phyloP scores from a whole-genome alignment of 2,888 invertebrate species.

The Sinotaia quadrata region DNA sequence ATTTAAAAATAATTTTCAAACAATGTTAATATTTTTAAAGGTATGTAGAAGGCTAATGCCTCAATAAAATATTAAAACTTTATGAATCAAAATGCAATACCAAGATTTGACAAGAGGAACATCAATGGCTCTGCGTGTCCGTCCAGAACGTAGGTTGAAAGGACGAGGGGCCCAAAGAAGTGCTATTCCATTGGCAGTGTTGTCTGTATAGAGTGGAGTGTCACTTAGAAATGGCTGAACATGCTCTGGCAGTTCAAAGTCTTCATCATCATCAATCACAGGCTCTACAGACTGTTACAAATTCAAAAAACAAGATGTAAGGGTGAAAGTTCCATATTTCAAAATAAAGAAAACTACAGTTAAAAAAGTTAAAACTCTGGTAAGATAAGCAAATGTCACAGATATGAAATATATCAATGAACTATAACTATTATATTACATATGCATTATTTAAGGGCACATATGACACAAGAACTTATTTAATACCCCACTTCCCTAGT shows the following conservation, averaged over 20 bases:
- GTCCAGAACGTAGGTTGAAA: conserved; percentile 95
- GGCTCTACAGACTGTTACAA: conserved; percentile 81
- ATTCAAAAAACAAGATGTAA: neutral
- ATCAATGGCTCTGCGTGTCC: conserved; percentile 94
- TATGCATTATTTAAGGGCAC: no score
- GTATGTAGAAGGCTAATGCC: no score
- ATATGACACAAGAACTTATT: no score
- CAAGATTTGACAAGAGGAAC: conserved; percentile 97
- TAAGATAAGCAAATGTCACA: no score
- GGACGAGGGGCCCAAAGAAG: conserved; percentile 98
- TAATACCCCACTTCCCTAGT: no score
- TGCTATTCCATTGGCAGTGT: conserved; percentile 98
- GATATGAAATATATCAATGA: no score
- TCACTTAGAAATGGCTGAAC: conserved; percentile 94
- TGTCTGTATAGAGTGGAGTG: conserved; percentile 96
- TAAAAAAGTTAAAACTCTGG: no score
- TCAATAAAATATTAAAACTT: no score
- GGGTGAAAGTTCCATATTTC: neutral
- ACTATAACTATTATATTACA: no score
- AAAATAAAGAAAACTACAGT: neutral
- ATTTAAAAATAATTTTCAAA: no score
- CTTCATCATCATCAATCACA: conserved; percentile 85
- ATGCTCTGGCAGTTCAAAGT: conserved; percentile 91
- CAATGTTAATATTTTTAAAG: no score
- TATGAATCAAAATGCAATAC: conserved; percentile 77